phyloP scores from a whole-genome alignment of 2,113 vertebrate species.

The Delphinus delphis region DNA sequence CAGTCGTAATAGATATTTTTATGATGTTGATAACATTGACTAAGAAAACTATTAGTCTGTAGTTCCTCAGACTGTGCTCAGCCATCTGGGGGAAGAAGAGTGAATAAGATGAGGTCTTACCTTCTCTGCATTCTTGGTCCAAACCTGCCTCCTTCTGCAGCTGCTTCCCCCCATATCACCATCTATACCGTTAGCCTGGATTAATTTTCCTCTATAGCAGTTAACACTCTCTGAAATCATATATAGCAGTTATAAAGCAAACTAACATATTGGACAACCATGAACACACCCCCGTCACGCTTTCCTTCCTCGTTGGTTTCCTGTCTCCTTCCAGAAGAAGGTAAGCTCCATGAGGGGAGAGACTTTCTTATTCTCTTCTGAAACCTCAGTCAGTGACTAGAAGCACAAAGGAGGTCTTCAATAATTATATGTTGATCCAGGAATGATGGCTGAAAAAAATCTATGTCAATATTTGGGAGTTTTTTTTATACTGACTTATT shows the following conservation, averaged over 20 bases:
- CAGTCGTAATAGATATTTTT: background rate
- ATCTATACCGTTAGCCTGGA: background rate
- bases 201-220: background rate
- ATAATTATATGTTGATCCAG: background rate
- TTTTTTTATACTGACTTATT: background rate
- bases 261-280: too few species aligned
- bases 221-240: background rate
- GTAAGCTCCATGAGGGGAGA: background rate
- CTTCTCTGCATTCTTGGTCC: background rate
- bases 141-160: background rate
- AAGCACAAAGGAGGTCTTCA: background rate
- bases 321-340: background rate
- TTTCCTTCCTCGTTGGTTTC: background rate
- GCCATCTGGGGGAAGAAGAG: background rate
- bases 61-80: background rate
- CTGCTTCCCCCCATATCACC: accelerated
- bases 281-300: accelerated
- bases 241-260: background rate
- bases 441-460: background rate
- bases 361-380: background rate
- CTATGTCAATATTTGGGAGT: background rate
- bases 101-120: accelerated
- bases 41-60: background rate
- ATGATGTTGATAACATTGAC: background rate
- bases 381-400: background rate